Evolutionary conservation across 2,797 vertebrate species (phyloP).

Genomic region (Pipistrellus kuhlii): DNA sequence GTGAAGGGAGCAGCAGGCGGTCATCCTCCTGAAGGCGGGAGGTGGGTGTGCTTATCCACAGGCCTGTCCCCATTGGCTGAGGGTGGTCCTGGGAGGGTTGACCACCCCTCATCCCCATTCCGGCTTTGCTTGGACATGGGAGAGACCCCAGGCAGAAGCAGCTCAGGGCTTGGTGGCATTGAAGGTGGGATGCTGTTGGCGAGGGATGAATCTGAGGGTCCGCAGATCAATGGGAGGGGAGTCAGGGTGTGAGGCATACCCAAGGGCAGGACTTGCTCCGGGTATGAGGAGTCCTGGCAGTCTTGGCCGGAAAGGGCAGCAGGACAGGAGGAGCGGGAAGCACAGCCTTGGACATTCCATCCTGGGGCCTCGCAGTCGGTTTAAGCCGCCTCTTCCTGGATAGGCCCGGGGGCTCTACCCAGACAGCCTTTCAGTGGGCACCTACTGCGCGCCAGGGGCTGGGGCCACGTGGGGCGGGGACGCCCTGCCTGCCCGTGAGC

Average conservation of each 20-base stretch:
- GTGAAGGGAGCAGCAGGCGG: neutral
- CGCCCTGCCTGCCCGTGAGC: neutral
- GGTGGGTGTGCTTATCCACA: too few species aligned
- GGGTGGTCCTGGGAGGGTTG: neutral
- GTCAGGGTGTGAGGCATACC: neutral
- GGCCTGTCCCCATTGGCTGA: neutral
- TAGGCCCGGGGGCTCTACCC: neutral
- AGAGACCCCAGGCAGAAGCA: neutral
- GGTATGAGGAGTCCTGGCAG: neutral
- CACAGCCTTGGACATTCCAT: rapidly evolving
- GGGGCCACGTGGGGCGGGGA: neutral
- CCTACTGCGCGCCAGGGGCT: neutral
- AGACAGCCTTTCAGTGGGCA: too few species aligned
- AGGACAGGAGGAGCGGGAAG: neutral
- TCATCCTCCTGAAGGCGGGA: neutral
- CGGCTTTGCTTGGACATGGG: neutral
- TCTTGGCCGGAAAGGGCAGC: neutral
- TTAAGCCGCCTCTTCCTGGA: neutral
- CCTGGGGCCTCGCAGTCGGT: rapidly evolving
- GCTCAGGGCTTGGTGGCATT: neutral
- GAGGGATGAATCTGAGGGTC: neutral
- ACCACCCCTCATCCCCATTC: rapidly evolving
- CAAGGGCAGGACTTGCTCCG: neutral
- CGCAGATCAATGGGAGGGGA: rapidly evolving
- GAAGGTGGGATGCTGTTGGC: rapidly evolving